Percentiles rank a stretch among this genome's conserved stretches.
These are phyloP conservation scores for Euphonia xanthogaster DNA, from an alignment of 2,797 vertebrate genomes.

Conservation along the genomic window DNA sequence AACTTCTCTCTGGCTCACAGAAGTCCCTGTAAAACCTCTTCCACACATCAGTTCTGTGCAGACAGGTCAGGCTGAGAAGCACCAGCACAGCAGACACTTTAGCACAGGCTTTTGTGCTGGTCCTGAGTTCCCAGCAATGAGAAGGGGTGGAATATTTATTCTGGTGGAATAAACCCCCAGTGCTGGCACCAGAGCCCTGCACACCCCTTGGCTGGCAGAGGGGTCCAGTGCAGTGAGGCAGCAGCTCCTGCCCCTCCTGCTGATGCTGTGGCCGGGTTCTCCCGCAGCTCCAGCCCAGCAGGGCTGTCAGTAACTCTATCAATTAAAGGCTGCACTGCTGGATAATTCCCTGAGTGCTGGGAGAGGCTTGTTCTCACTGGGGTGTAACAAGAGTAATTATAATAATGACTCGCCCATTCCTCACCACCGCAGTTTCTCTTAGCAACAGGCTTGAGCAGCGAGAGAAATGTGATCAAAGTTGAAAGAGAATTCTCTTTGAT, in stretches of 20 bases:
- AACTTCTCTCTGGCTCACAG: background rate
- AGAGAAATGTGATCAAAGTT: conserved; percentile 34
- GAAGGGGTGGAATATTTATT: background rate
- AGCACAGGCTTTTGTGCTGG: background rate
- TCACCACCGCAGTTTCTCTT: background rate
- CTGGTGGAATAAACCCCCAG: fast-evolving
- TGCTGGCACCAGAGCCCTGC: fast-evolving
- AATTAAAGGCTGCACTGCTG: background rate
- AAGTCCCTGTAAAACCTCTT: background rate
- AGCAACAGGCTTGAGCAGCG: conserved; percentile 20
- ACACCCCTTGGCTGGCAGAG: background rate
- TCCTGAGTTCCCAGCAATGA: fast-evolving
- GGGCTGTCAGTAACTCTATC: conserved; percentile 23
- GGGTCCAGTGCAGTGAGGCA: fast-evolving
- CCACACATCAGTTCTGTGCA: background rate
- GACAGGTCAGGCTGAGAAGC: background rate
- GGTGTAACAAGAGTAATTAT: conserved; percentile 50
- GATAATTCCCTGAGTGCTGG: background rate
- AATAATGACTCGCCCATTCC: conserved; percentile 35
- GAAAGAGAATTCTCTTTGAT: conserved; percentile 56
- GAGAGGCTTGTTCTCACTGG: conserved; percentile 35
- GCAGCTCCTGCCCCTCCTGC: background rate
- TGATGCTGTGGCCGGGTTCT: background rate
- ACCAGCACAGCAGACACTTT: background rate
- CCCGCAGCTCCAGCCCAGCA: background rate